Percentiles rank a stretch among this genome's conserved stretches.
phyloP scores from a whole-genome alignment of 2,888 invertebrate genomes.

The Orchesella flavescens region DNA sequence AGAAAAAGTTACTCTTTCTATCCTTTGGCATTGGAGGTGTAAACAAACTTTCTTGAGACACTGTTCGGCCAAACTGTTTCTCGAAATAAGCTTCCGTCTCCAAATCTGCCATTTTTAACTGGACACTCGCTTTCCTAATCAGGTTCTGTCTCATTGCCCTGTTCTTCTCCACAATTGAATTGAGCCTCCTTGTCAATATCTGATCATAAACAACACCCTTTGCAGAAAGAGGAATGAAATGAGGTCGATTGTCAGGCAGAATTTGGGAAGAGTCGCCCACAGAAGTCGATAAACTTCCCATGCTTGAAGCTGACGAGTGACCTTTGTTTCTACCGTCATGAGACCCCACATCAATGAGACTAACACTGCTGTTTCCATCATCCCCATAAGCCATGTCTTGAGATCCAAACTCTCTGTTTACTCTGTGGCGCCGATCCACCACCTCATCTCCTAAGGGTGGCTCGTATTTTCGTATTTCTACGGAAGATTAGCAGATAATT shows the following conservation, averaged over 20 bases:
- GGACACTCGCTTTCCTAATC: conserved; percentile 55
- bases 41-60: conserved; percentile 43
- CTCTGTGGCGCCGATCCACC: background rate
- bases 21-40: conserved; percentile 48
- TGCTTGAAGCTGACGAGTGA: background rate
- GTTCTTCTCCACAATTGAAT: conserved; percentile 66
- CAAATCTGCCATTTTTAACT: background rate
- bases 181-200: conserved; percentile 59
- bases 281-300: background rate
- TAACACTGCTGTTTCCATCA: background rate
- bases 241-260: background rate
- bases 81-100: conserved; percentile 28
- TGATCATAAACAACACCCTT: conserved; percentile 66
- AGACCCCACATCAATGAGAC: background rate
- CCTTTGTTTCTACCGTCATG: background rate
- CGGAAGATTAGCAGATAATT: background rate
- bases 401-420: background rate
- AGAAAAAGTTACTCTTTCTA: conserved; percentile 25
- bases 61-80: conserved; percentile 42
- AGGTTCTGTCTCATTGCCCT: conserved; percentile 55
- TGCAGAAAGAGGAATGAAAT: background rate
- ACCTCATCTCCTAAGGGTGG: background rate
- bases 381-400: background rate
- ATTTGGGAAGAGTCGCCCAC: conserved; percentile 19
- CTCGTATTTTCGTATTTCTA: background rate